Percentiles rank a stretch among this genome's conserved stretches.
These are phyloP conservation scores for rat (Rattus norvegicus) DNA, from an alignment of 2,113 vertebrate genomes.

Conservation along the genomic window GRCr8 NC_086022.1:16136001-16136500, in stretches of 20 bases:
- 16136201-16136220: slow-evolving; percentile 33
- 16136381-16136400: neutral
- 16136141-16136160: neutral
- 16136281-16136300: neutral
- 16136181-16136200: neutral
- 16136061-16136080: neutral
- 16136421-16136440: too few relatives aligned
- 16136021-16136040: neutral
- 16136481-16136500: neutral
- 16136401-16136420: too few relatives aligned
- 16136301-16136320: neutral
- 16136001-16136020: neutral
- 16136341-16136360: neutral
- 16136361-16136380: slow-evolving; percentile 6
- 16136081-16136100: neutral
- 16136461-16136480: neutral
- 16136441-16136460: neutral
- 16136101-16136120: neutral
- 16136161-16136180: neutral
- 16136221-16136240: neutral
- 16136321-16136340: neutral
- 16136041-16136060: neutral
- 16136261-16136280: neutral
- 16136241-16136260: neutral
- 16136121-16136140: neutral